Evolutionary conservation across 2,797 vertebrate species (phyloP).

Genomic region (Loris lydekkerianus): DNA sequence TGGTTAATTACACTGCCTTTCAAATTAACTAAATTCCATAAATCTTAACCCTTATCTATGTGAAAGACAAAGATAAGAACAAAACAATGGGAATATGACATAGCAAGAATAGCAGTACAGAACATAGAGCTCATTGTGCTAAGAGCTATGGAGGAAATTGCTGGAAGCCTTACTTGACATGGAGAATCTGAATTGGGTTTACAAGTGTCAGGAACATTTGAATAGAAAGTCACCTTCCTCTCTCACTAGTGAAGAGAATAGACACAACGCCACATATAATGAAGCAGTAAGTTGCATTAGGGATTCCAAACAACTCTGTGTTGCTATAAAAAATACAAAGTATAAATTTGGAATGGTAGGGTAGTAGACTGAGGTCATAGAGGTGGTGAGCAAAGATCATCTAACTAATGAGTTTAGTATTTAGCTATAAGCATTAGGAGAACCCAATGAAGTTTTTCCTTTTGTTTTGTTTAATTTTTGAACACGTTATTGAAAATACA

Average conservation of each 20-base stretch:
- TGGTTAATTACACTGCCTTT: not conserved
- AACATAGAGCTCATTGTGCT: not conserved
- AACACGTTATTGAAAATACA: not conserved
- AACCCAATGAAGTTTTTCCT: not conserved
- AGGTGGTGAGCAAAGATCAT: not conserved
- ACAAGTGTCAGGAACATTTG: not conserved
- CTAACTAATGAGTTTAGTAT: not conserved
- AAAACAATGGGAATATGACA: not conserved
- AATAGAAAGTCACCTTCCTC: not conserved
- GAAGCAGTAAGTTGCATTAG: not conserved
- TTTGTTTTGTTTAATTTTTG: not conserved
- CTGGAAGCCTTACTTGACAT: not conserved
- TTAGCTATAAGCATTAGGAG: not conserved
- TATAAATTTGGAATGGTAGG: not conserved
- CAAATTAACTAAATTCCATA: not conserved
- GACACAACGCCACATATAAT: not conserved
- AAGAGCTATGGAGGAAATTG: not conserved
- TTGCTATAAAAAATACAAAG: not conserved
- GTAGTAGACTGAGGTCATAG: not conserved
- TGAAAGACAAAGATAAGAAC: not conserved
- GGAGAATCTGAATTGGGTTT: not conserved
- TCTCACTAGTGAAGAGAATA: not conserved
- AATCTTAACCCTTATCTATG: not conserved
- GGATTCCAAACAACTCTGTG: not conserved
- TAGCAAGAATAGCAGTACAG: not conserved